phyloP scores from a whole-genome alignment of 2,888 invertebrate species.

The Spilarctia lutea region DNA sequence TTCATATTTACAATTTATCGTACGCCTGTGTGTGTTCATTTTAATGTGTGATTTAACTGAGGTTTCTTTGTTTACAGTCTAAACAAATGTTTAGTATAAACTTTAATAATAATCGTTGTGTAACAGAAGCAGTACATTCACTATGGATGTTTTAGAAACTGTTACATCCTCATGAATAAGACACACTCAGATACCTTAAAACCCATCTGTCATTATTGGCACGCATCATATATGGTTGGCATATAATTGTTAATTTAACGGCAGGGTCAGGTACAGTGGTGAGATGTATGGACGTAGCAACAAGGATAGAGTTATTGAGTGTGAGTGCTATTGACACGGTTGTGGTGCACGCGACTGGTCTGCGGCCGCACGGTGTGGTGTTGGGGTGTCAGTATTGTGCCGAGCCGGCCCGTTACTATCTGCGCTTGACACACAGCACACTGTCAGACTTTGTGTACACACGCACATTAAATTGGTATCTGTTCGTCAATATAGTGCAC shows the following conservation, averaged over 20 bases:
- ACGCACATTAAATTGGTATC: not conserved
- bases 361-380: slow-evolving; percentile 7
- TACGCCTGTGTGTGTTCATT: not conserved
- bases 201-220: not conserved
- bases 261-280: not conserved
- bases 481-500: not conserved
- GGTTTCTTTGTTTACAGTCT: slow-evolving; percentile 25
- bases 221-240: not conserved
- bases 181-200: not conserved
- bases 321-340: slow-evolving; percentile 10
- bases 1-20: not conserved
- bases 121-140: not conserved
- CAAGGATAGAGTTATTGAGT: not conserved
- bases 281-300: not conserved
- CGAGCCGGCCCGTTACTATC: not conserved
- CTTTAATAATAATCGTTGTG: slow-evolving; percentile 9
- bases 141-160: not conserved
- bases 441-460: slow-evolving; percentile 7
- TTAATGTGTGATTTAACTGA: slow-evolving; percentile 11
- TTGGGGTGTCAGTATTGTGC: not conserved
- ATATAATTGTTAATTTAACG: not conserved
- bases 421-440: slow-evolving; percentile 19
- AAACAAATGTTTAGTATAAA: slow-evolving; percentile 20
- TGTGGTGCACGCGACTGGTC: not conserved
- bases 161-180: not conserved